Conservation (phyloP, 2,797 vertebrate genomes). For the Schizothorax lantsangensis region DNA sequence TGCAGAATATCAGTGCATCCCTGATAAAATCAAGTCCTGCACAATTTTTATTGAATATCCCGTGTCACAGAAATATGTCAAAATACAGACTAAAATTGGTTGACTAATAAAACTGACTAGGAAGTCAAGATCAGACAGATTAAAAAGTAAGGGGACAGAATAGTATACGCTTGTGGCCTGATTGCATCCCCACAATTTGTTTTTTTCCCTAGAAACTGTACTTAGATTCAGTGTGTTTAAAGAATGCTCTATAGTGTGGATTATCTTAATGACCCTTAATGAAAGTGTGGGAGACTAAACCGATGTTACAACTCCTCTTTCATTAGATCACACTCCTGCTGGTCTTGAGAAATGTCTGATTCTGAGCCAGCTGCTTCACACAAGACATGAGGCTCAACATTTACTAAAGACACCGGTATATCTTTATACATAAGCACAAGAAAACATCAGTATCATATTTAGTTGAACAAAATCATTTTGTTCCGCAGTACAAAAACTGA, state of each 20-base stretch:
- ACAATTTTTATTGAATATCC: neutral
- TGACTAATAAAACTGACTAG: neutral
- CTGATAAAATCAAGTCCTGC: neutral
- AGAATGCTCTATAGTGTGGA: constrained; percentile 4
- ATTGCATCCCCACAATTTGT: neutral
- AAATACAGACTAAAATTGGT: neutral
- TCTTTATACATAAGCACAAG: constrained; percentile 7
- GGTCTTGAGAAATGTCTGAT: constrained; percentile 66
- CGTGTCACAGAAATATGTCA: neutral
- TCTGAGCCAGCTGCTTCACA: constrained; percentile 62
- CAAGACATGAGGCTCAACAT: constrained; percentile 68
- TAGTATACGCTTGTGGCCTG: neutral
- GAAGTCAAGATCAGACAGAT: neutral
- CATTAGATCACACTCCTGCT: constrained; percentile 67
- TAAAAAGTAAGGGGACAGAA: neutral
- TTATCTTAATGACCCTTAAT: constrained; percentile 10
- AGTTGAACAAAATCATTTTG: neutral
- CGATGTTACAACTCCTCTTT: constrained; percentile 41
- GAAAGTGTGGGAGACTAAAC: constrained; percentile 55
- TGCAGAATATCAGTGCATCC: neutral
- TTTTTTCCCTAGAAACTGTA: neutral
- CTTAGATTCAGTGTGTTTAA: constrained; percentile 29
- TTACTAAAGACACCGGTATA: constrained; percentile 53
- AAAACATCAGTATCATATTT: neutral
- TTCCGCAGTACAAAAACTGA: neutral